phyloP scores from a whole-genome alignment of 2,113 vertebrate genomes.

The Amia ocellicauda region DNA sequence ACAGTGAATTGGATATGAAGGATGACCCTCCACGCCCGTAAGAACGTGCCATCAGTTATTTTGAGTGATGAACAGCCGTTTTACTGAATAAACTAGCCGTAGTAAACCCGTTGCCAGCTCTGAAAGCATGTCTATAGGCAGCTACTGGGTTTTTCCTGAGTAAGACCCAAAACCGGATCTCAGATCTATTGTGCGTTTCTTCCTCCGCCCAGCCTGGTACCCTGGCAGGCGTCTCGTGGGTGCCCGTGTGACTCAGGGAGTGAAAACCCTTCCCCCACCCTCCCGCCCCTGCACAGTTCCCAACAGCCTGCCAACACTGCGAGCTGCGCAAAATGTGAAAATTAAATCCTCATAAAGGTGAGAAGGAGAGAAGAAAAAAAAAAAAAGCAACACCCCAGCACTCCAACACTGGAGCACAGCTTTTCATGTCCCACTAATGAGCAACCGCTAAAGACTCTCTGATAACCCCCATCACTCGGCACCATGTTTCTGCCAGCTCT shows the following conservation, averaged over 20 bases:
- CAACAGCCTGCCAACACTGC: slow-evolving; percentile 19
- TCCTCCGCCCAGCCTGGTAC: slow-evolving; percentile 5
- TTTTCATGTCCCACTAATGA: slow-evolving; percentile 6
- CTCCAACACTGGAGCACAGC: slow-evolving; percentile 23
- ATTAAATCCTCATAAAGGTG: slow-evolving; percentile 21
- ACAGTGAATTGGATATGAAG: not conserved
- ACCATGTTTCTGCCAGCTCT: not conserved
- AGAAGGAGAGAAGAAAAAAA: not conserved
- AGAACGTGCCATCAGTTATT: slow-evolving; percentile 3
- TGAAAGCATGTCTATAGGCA: not conserved
- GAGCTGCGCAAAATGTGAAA: slow-evolving; percentile 35
- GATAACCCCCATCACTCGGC: not conserved
- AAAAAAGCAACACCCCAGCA: slow-evolving; percentile 20
- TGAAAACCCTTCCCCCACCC: slow-evolving; percentile 31
- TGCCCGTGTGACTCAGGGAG: slow-evolving; percentile 52
- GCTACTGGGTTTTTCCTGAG: not conserved
- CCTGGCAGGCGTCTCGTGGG: slow-evolving; percentile 40
- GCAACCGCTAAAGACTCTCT: not conserved
- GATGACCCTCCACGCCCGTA: too few relatives aligned
- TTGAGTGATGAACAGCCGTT: slow-evolving; percentile 7
- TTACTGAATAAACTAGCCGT: too few relatives aligned
- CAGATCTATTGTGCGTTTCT: too few relatives aligned
- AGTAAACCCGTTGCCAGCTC: not conserved
- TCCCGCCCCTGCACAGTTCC: slow-evolving; percentile 26
- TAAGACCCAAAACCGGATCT: slow-evolving; percentile 20